phyloP scores from a whole-genome alignment of 2,797 vertebrate species.

The Semaprochilodus insignis region DNA sequence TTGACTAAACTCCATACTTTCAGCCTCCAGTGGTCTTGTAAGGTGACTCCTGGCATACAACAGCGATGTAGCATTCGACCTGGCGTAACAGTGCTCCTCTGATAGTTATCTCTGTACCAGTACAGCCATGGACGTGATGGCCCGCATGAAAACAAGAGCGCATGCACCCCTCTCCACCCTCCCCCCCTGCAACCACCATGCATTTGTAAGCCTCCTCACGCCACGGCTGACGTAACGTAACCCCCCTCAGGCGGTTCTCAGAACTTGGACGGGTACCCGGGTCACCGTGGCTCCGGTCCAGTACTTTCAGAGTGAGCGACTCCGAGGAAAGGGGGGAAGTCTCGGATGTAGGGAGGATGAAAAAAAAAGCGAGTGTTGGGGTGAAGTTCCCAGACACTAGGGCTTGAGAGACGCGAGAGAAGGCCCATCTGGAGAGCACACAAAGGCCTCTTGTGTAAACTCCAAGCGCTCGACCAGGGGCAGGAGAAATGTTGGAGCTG shows the following conservation, averaged over 20 bases:
- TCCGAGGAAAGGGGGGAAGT: constrained; percentile 25
- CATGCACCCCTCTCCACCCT: neutral
- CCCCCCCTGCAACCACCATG: neutral
- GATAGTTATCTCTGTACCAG: neutral
- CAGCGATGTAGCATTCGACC: neutral
- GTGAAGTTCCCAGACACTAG: constrained; percentile 70
- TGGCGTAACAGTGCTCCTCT: neutral
- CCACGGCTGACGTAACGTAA: constrained; percentile 11
- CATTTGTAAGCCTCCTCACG: neutral
- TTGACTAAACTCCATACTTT: neutral
- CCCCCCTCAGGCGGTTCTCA: neutral
- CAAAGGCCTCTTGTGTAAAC: constrained; percentile 77
- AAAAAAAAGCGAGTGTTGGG: constrained; percentile 5
- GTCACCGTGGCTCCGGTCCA: constrained; percentile 40
- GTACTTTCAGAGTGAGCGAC: constrained; percentile 31
- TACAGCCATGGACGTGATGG: neutral
- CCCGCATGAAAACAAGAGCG: constrained; percentile 8
- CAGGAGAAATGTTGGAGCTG: constrained; percentile 47
- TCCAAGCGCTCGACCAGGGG: constrained; percentile 42
- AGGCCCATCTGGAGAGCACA: constrained; percentile 76
- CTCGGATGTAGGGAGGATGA: constrained; percentile 24
- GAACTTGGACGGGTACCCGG: constrained; percentile 20
- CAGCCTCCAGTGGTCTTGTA: neutral
- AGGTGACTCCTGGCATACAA: neutral
- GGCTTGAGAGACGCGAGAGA: constrained; percentile 73